These are phyloP conservation scores for Phoenicopterus ruber DNA, from an alignment of 2,113 vertebrate species.

Conservation along the genomic window DNA sequence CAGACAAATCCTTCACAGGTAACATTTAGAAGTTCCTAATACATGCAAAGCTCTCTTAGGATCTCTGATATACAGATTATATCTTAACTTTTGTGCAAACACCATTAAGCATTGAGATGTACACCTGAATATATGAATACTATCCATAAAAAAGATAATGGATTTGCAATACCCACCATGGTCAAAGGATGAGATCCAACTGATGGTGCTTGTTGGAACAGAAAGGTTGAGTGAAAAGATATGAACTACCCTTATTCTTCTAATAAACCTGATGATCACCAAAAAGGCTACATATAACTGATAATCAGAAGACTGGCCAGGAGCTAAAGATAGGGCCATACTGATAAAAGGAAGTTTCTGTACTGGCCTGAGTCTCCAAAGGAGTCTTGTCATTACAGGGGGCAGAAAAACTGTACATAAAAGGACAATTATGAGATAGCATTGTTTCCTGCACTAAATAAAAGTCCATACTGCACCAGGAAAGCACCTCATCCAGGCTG, in stretches of 20 bases:
- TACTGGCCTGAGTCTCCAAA: neutral
- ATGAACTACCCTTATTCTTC: neutral
- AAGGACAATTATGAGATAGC: neutral
- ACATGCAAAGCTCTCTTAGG: neutral
- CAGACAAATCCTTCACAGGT: neutral
- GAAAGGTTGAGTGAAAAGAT: neutral
- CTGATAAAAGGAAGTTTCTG: neutral
- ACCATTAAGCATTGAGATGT: rapidly evolving
- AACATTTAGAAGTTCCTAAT: neutral
- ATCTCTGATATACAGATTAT: neutral
- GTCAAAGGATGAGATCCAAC: neutral
- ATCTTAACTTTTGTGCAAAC: neutral
- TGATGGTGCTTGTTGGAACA: neutral
- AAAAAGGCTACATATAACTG: neutral
- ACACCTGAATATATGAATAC: neutral
- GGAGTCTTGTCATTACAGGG: neutral
- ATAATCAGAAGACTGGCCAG: neutral
- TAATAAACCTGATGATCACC: neutral
- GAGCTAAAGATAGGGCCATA: neutral
- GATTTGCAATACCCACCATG: neutral
- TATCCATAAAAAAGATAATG: neutral
- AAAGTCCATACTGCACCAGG: neutral
- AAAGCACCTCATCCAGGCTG: neutral
- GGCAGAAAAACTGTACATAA: neutral
- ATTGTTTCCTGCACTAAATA: neutral